These are phyloP conservation scores for Nesidiocoris tenuis DNA, from an alignment of 2,888 invertebrate species.

Conservation along the genomic window DNA sequence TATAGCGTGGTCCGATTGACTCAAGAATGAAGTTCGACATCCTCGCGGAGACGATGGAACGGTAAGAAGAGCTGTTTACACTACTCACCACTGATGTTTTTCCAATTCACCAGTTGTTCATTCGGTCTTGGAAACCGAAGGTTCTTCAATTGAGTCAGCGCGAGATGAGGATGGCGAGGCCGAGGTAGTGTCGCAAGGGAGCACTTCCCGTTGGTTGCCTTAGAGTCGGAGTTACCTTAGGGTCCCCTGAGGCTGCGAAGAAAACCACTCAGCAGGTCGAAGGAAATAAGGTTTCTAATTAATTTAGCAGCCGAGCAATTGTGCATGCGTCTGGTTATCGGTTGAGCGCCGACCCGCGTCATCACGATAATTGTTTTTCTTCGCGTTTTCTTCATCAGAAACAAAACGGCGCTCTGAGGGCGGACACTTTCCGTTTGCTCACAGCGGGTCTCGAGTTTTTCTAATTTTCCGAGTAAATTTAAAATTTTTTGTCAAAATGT, in stretches of 20 bases:
- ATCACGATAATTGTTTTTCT: slow-evolving; percentile 37
- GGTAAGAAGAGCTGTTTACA: no score
- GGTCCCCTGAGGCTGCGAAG: neutral
- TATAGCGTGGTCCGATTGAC: no score
- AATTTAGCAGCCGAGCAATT: slow-evolving; percentile 38
- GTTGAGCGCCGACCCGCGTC: slow-evolving; percentile 27
- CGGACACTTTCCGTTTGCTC: no score
- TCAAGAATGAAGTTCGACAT: no score
- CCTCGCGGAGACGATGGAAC: no score
- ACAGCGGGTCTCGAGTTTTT: no score
- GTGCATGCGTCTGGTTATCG: slow-evolving; percentile 19
- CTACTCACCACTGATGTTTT: no score
- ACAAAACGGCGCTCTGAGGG: no score
- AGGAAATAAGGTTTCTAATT: slow-evolving; percentile 44
- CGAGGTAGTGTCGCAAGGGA: neutral
- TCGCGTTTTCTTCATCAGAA: slow-evolving; percentile 8
- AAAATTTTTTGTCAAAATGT: no score
- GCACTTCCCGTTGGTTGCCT: neutral
- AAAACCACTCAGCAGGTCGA: slow-evolving; percentile 15
- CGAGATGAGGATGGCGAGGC: neutral
- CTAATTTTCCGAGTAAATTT: no score
- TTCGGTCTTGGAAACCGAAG: no score
- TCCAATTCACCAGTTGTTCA: no score
- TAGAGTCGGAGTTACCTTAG: neutral
- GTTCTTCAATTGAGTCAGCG: neutral